These are phyloP conservation scores for Rhorus exstirpatorius DNA, from an alignment of 2,888 invertebrate species.

Conservation along the genomic window DNA sequence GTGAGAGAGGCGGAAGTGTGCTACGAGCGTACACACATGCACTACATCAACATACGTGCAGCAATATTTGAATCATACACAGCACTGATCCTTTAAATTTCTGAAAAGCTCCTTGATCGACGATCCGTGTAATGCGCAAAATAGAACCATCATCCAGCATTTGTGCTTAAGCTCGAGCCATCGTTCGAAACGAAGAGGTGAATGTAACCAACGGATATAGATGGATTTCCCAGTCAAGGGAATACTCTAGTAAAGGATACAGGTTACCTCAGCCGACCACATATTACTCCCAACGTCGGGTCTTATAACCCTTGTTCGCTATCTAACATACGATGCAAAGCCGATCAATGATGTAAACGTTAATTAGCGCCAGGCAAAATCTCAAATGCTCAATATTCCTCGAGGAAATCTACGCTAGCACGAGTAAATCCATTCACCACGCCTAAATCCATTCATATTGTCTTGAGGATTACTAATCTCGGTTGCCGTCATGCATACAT, in stretches of 20 bases:
- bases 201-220: not conserved
- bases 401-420: slow-evolving; percentile 8
- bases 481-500: not conserved
- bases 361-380: slow-evolving; percentile 31
- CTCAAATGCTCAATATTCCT: not conserved
- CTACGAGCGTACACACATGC: not conserved
- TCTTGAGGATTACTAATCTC: not conserved
- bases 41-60: slow-evolving; percentile 8
- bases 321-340: slow-evolving; percentile 29
- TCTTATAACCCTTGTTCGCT: slow-evolving; percentile 6
- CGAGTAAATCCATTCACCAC: not conserved
- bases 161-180: not conserved
- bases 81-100: not conserved
- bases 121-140: not conserved
- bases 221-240: not conserved
- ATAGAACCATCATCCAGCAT: not conserved
- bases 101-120: not conserved
- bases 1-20: too few relatives aligned
- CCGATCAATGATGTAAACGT: slow-evolving; percentile 52
- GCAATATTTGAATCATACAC: not conserved
- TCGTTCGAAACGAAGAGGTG: not conserved
- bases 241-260: not conserved
- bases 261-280: not conserved
- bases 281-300: not conserved
- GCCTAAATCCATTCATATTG: not conserved